Base-by-base conservation (phyloP, 2,888 invertebrate genomes). In the Agrotis segetum region DNA sequence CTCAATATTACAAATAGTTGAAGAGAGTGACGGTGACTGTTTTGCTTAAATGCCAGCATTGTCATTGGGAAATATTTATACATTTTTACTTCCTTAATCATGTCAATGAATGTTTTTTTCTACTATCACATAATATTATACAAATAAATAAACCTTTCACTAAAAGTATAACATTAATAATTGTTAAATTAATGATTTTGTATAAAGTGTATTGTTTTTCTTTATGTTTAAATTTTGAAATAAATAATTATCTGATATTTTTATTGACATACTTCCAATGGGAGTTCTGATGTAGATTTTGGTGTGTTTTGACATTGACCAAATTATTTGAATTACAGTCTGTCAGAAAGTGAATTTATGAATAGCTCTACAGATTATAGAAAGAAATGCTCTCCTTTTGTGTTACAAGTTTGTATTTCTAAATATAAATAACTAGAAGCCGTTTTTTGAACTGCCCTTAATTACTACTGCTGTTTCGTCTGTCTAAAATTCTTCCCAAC, bases 401-500 rank as follows among this genome's bases (percentile, higher is more conserved):
- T 64, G 55, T 44, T 74, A 74, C 56, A 67, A 63, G 9, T 40
- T 11, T 11, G 67, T 79, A 79, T 74, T 46, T 63, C 17, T 40
- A 14, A 21, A 24, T 60, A 61, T 34, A 61, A 68, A 74, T 68
- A 80, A 60, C 47, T 56, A 5, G 13, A 24, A 67, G 49, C 44
- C 24, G 19, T 75, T 64, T 63, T 80, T 29, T 61, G 44, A 19
- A 47, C 21, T 56, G 47, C 29, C 21, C 62, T 60, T 79, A 50
- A 44, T 53, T 49, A 59, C 52, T 40, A 40, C 40, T 40, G 9
- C 11, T 2, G 9, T 11, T 11, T 11, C 2, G 40, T 40, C 40
- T 9, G 9, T 9, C 40, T 11, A 1, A 40, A 40, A 40, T 40
- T 40, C 11, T 40, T 29, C 29, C 29, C 29, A 29, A 29, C 29